These are phyloP conservation scores for Psylliodes chrysocephalus DNA, from an alignment of 2,888 invertebrate genomes.

Conservation along the genomic window DNA sequence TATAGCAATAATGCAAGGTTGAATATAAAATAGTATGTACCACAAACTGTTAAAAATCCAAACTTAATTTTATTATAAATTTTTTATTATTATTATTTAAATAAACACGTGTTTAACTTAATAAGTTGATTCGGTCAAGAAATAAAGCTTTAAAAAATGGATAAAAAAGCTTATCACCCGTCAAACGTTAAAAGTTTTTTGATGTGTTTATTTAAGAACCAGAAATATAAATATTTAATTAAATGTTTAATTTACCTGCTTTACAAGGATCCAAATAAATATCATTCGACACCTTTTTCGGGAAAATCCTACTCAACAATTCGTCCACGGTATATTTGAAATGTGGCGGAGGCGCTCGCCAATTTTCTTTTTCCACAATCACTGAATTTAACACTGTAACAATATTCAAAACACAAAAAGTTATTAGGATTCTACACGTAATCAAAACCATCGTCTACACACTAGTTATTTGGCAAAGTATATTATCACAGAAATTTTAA, in stretches of 20 bases:
- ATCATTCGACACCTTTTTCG: slow-evolving; percentile 77
- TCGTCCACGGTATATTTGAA: slow-evolving; percentile 72
- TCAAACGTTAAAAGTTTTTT: too few relatives aligned
- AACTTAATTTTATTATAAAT: too few relatives aligned
- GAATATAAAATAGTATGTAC: too few relatives aligned
- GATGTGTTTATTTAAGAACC: too few relatives aligned
- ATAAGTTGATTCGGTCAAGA: too few relatives aligned
- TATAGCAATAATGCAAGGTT: too few relatives aligned
- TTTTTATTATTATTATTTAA: too few relatives aligned
- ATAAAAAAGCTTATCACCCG: too few relatives aligned
- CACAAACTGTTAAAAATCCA: too few relatives aligned
- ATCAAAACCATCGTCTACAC: slow-evolving; percentile 30
- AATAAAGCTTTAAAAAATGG: too few relatives aligned
- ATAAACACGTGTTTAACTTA: too few relatives aligned
- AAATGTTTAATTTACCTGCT: slow-evolving; percentile 77
- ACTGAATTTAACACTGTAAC: slow-evolving; percentile 38
- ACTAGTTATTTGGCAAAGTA: slow-evolving; percentile 29
- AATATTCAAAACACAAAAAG: slow-evolving; percentile 32
- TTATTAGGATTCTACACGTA: slow-evolving; percentile 36
- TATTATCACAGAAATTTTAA: slow-evolving; percentile 38
- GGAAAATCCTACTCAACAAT: slow-evolving; percentile 72
- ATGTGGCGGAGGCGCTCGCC: slow-evolving; percentile 23
- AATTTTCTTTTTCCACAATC: slow-evolving; percentile 29
- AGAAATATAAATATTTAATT: too few relatives aligned
- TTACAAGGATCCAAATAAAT: slow-evolving; percentile 87